Percentiles rank a stretch among this genome's conserved stretches.
Evolutionary conservation across 2,797 vertebrate genomes (phyloP).

Genomic region (Knipowitschia caucasica): DNA sequence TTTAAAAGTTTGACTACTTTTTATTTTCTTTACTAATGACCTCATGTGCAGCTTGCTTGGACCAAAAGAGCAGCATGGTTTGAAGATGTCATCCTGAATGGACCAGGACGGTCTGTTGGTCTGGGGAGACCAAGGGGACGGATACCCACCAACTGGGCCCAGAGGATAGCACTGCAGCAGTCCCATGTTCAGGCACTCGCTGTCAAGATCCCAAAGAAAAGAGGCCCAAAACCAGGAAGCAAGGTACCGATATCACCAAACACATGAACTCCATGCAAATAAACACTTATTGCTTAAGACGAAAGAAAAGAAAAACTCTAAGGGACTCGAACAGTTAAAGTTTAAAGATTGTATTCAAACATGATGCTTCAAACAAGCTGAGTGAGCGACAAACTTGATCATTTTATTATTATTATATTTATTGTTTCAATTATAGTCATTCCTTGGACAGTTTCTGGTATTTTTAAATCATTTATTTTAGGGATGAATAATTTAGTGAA

Average conservation of each 20-base stretch:
- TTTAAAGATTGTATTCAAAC: no score
- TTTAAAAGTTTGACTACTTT: background rate
- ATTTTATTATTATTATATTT: no score
- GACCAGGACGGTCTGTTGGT: conserved; percentile 67
- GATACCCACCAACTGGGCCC: conserved; percentile 74
- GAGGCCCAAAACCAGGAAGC: conserved; percentile 96
- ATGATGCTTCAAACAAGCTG: no score
- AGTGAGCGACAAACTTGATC: no score
- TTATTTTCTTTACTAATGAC: background rate
- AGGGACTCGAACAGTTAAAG: no score
- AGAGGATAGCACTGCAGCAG: conserved; percentile 82
- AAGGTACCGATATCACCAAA: conserved; percentile 79
- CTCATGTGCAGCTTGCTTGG: conserved; percentile 67
- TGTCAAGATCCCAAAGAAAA: conserved; percentile 96
- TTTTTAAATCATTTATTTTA: no score
- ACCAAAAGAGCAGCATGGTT: conserved; percentile 72
- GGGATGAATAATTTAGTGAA: no score
- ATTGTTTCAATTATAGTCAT: no score
- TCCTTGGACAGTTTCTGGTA: no score
- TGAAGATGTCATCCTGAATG: conserved; percentile 70
- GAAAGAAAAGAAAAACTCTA: no score
- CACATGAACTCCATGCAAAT: background rate
- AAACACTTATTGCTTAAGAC: no score
- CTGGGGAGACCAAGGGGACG: conserved; percentile 73
- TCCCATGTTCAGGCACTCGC: conserved; percentile 80